These are phyloP conservation scores for Incurvaria masculella DNA, from an alignment of 2,888 invertebrate genomes.

Conservation along the genomic window DNA sequence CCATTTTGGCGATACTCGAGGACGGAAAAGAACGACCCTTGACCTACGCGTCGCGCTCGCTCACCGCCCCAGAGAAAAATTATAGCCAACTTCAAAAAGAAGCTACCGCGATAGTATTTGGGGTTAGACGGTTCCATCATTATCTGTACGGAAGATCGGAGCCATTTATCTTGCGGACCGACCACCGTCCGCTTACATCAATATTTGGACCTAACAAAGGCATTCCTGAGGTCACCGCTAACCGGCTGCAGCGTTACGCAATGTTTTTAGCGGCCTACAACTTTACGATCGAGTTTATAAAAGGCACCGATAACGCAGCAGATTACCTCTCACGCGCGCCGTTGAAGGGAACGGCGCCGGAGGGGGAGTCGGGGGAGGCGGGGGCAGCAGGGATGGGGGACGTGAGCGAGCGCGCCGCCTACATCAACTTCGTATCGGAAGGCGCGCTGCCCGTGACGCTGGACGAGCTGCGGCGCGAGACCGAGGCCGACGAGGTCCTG, in stretches of 20 bases:
- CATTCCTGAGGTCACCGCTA: too few species aligned
- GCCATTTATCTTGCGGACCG: too few species aligned
- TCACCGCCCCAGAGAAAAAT: conserved; percentile 12
- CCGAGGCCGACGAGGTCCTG: conserved; percentile 9
- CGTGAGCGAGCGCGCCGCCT: conserved; percentile 12
- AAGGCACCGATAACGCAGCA: conserved; percentile 15
- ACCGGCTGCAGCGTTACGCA: conserved; percentile 13
- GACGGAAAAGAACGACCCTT: conserved; percentile 14
- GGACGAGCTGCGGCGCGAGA: conserved; percentile 9
- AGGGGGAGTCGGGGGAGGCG: background rate
- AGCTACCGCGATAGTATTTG: conserved; percentile 6
- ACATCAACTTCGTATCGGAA: conserved; percentile 13
- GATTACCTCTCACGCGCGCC: conserved; percentile 15
- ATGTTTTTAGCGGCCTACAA: conserved; percentile 19
- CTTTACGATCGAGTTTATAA: conserved; percentile 18
- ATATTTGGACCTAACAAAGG: too few species aligned
- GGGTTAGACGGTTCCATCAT: too few species aligned
- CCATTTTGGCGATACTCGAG: conserved; percentile 13
- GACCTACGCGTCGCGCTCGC: conserved; percentile 18
- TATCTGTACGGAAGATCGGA: too few species aligned
- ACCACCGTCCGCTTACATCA: too few species aligned
- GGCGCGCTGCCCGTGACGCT: conserved; percentile 12
- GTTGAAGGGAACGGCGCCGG: background rate
- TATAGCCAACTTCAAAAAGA: conserved; percentile 16
- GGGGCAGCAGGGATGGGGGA: too few species aligned